These are phyloP conservation scores for Trichosurus vulpecula DNA, from an alignment of 2,797 vertebrate genomes.

Conservation along the genomic window DNA sequence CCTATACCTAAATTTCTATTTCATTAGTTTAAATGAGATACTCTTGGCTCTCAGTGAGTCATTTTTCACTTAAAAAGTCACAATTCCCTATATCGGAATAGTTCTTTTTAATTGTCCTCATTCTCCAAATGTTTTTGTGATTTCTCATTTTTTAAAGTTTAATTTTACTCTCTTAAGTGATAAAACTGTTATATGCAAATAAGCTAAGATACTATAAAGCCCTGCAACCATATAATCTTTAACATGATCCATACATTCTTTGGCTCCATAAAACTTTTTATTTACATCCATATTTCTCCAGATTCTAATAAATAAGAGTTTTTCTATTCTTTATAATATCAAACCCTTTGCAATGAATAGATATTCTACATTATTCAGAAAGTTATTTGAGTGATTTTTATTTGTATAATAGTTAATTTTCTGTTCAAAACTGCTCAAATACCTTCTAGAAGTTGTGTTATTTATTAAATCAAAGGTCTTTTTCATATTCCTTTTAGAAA, in stretches of 20 bases:
- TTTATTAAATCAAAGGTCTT: not conserved
- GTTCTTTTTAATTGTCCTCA: not conserved
- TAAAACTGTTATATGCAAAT: not conserved
- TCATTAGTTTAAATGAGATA: not conserved
- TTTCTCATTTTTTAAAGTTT: not conserved
- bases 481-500: not conserved
- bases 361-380: not conserved
- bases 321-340: not conserved
- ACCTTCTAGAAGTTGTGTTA: not conserved
- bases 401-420: not conserved
- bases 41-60: not conserved
- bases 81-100: not conserved
- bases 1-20: not conserved
- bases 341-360: not conserved
- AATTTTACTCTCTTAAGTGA: not conserved
- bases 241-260: not conserved
- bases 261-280: not conserved
- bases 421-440: not conserved
- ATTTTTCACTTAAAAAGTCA: not conserved
- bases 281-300: not conserved
- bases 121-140: not conserved
- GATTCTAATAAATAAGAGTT: constrained; percentile 8
- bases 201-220: not conserved
- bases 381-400: not conserved
- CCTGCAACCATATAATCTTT: not conserved